Percentiles rank a stretch among this genome's conserved stretches.
Evolutionary conservation across 30 jellyfish, hydroid and myxozoan species (phyloP).

Genomic region (Cassiopea xamachana): DNA sequence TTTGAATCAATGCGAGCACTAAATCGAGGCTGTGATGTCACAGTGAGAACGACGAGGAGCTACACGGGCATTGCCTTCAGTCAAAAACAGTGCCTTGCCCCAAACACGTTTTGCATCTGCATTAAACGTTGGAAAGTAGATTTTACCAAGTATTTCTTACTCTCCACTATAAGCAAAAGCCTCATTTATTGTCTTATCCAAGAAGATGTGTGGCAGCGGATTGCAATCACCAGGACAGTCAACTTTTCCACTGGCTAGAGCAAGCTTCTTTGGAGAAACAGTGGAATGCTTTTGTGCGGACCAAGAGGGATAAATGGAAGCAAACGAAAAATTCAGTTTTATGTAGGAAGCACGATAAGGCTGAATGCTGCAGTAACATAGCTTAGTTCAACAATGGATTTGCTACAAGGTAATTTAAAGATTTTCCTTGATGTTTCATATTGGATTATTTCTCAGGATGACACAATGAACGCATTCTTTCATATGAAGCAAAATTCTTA

Average conservation of each 20-base stretch:
- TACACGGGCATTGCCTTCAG: slow-evolving; percentile 26
- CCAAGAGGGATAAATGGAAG: slow-evolving; percentile 58
- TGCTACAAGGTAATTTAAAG: slow-evolving; percentile 27
- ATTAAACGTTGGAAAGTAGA: not conserved
- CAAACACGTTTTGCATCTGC: not conserved
- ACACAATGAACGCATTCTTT: not conserved
- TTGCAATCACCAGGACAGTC: slow-evolving; percentile 48
- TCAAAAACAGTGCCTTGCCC: slow-evolving; percentile 27
- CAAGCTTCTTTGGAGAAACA: slow-evolving; percentile 42
- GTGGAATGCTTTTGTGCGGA: slow-evolving; percentile 37
- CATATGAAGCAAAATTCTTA: too few relatives aligned
- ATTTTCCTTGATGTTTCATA: slow-evolving; percentile 2
- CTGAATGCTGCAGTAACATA: slow-evolving; percentile 27
- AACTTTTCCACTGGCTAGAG: slow-evolving; percentile 50
- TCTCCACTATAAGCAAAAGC: not conserved
- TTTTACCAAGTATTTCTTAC: not conserved
- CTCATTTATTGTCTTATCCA: slow-evolving; percentile 15
- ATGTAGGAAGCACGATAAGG: slow-evolving; percentile 39
- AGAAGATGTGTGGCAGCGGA: slow-evolving; percentile 55
- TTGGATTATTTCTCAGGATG: slow-evolving; percentile 7
- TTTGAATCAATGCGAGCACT: slow-evolving; percentile 12
- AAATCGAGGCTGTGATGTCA: slow-evolving; percentile 45
- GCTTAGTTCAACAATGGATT: slow-evolving; percentile 26
- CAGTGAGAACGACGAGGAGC: slow-evolving; percentile 36
- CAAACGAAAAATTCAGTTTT: slow-evolving; percentile 53